A percentile compares a stretch with the other conserved stretches of the same genome.
phyloP scores from a whole-genome alignment of 1,140 invertebrate genomes.

The Drosophila lacteicornis region DNA sequence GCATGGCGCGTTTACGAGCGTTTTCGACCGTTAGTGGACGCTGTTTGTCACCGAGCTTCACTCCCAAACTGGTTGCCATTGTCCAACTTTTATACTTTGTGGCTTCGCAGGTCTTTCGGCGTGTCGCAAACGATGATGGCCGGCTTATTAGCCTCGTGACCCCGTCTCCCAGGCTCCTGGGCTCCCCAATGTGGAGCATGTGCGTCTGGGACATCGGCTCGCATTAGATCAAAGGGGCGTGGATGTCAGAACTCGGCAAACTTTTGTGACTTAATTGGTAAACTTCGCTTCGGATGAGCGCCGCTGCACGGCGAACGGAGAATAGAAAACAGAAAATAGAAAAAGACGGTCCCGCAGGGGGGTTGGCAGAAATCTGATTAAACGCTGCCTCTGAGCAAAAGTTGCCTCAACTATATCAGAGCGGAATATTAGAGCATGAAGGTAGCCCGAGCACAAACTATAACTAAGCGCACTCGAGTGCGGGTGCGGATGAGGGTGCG shows the following conservation, averaged over 20 bases:
- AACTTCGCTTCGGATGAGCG: slow-evolving; percentile 59
- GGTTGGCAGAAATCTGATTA: slow-evolving; percentile 64
- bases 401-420: slow-evolving; percentile 55
- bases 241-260: slow-evolving; percentile 66
- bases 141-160: slow-evolving; percentile 59
- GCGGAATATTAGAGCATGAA: slow-evolving; percentile 76
- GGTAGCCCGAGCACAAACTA: slow-evolving; percentile 58
- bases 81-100: slow-evolving; percentile 63
- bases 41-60: slow-evolving; percentile 55
- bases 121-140: slow-evolving; percentile 72
- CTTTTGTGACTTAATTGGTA: slow-evolving; percentile 76
- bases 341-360: slow-evolving; percentile 24
- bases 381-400: slow-evolving; percentile 46
- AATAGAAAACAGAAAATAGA: slow-evolving; percentile 27
- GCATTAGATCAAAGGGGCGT: slow-evolving; percentile 54
- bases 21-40: slow-evolving; percentile 64
- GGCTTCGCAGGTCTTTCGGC: slow-evolving; percentile 35
- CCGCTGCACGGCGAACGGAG: neutral
- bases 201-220: slow-evolving; percentile 55
- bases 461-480: slow-evolving; percentile 26
- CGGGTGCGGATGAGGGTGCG: neutral
- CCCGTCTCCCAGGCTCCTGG: neutral
- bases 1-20: slow-evolving; percentile 53
- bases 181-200: slow-evolving; percentile 14
- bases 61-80: slow-evolving; percentile 59